Conservation (phyloP, 64 coral and sea anemone species). For the Stylophora pistillata region DNA sequence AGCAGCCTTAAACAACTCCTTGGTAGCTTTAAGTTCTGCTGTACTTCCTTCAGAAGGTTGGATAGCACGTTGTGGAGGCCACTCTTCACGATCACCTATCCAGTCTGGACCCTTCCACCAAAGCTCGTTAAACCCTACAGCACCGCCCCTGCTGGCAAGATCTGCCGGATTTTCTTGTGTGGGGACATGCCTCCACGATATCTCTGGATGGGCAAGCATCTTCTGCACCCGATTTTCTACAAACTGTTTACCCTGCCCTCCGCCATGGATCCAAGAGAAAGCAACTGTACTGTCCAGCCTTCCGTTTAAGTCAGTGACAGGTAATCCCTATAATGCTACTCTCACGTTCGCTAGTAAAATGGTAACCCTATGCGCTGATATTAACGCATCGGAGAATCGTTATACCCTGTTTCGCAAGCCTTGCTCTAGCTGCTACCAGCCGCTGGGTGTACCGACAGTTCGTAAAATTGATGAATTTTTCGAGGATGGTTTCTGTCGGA, state of each 20-base stretch:
- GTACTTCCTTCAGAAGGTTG: not conserved
- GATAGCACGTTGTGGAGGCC: not conserved
- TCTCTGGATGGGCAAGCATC: not conserved
- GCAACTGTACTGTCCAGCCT: not conserved
- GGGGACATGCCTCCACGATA: constrained; percentile 1
- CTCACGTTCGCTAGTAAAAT: not conserved
- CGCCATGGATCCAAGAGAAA: not conserved
- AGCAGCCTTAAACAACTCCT: not conserved
- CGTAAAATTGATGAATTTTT: no score
- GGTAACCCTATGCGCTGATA: constrained; percentile 4
- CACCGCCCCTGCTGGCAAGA: constrained; percentile 10
- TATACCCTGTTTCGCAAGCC: not conserved
- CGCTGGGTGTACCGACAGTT: not conserved
- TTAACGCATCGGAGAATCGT: not conserved
- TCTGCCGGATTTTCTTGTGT: not conserved
- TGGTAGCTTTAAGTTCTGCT: no score
- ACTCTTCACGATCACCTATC: not conserved
- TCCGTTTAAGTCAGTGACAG: not conserved
- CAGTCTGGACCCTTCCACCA: constrained; percentile 19
- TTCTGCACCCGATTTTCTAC: constrained; percentile 9
- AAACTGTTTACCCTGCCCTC: not conserved
- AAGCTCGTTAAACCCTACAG: not conserved
- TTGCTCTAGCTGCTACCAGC: not conserved
- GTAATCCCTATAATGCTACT: not conserved
- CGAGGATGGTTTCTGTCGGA: no score